Evolutionary conservation across 1,140 invertebrate species (phyloP).

Genomic region (Ruditapes philippinarum): DNA sequence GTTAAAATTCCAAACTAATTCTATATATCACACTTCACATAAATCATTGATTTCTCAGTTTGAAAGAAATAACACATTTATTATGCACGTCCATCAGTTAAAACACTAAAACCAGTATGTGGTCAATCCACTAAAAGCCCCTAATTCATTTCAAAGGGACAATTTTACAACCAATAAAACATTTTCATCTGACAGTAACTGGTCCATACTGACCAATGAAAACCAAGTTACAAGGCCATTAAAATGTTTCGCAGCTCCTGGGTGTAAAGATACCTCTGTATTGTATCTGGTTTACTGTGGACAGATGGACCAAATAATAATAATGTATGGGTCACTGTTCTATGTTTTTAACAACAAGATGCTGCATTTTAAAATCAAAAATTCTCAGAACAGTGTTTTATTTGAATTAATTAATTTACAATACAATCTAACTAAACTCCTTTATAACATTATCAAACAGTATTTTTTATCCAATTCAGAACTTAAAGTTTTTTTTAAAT

Average conservation of each 20-base stretch:
- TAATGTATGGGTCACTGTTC: too few relatives aligned
- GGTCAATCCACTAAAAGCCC: not conserved
- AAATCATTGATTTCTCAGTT: not conserved
- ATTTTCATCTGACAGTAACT: not conserved
- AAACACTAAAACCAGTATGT: conserved; percentile 19
- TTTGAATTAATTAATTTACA: too few relatives aligned
- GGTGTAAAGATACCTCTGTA: not conserved
- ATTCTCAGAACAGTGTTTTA: too few relatives aligned
- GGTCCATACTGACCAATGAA: not conserved
- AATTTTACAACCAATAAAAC: conserved; percentile 25
- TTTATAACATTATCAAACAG: too few relatives aligned
- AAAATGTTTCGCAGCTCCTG: conserved; percentile 3
- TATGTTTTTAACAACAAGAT: too few relatives aligned
- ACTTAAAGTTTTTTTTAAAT: too few relatives aligned
- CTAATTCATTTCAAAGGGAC: conserved; percentile 32
- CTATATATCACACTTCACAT: not conserved
- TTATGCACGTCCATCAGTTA: not conserved
- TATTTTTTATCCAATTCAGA: too few relatives aligned
- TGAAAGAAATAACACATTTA: not conserved
- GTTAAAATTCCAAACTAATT: too few relatives aligned
- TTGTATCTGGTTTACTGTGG: too few relatives aligned
- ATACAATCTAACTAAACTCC: too few relatives aligned
- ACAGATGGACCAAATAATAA: not conserved
- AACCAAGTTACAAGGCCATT: not conserved
- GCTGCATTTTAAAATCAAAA: too few relatives aligned